These are phyloP conservation scores for Orthonychiurus folsomi DNA, from an alignment of 2,888 invertebrate genomes.

Conservation along the genomic window DNA sequence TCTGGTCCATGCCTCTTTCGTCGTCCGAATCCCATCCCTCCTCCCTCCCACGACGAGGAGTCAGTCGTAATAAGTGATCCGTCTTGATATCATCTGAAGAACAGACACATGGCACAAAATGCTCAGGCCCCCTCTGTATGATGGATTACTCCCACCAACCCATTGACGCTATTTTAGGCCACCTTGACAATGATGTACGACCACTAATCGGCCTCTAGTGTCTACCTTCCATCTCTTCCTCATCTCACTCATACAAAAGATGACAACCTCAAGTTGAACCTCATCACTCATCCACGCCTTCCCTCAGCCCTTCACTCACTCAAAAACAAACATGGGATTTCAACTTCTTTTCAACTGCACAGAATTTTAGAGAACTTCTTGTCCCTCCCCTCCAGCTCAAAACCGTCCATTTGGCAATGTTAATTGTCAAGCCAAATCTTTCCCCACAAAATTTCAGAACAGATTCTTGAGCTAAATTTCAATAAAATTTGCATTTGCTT, in stretches of 20 bases:
- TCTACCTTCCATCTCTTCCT: background rate
- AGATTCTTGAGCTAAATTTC: too few species aligned
- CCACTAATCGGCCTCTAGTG: background rate
- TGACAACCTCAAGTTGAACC: slow-evolving; percentile 1
- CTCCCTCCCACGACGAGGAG: background rate
- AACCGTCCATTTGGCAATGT: too few species aligned
- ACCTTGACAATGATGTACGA: background rate
- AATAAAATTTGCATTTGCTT: too few species aligned
- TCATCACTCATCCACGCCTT: background rate
- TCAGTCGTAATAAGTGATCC: background rate
- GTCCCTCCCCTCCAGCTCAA: too few species aligned
- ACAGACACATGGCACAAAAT: slow-evolving; percentile 1
- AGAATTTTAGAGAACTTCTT: background rate
- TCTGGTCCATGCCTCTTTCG: too few species aligned
- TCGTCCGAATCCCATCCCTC: background rate
- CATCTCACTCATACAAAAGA: background rate
- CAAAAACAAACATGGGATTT: background rate
- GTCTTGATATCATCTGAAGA: background rate
- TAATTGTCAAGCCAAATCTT: too few species aligned
- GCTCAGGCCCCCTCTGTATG: background rate
- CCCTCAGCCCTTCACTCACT: background rate
- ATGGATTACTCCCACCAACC: background rate
- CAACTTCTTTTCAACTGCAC: background rate
- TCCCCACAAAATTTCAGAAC: too few species aligned
- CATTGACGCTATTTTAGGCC: background rate